These are phyloP conservation scores for Pseudochirops corinnae DNA, from an alignment of 2,797 vertebrate species.

Conservation along the genomic window DNA sequence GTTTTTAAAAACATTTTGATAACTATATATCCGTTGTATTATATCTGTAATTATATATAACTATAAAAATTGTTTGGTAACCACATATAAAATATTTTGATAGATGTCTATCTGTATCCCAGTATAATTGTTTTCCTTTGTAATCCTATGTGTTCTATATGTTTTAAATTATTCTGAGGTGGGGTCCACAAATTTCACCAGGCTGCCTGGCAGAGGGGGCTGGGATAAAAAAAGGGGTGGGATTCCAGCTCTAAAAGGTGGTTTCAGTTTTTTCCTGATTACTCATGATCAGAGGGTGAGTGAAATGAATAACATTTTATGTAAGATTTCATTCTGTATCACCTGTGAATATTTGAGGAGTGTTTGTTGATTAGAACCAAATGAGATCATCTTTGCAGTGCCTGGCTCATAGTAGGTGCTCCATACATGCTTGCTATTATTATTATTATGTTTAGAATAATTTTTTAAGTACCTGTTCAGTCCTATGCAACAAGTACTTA, in stretches of 20 bases:
- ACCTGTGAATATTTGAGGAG: background rate
- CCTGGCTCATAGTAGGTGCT: background rate
- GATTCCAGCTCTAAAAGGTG: background rate
- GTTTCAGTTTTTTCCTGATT: background rate
- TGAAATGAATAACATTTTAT: background rate
- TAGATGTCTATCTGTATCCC: background rate
- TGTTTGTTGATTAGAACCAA: background rate
- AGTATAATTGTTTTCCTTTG: background rate
- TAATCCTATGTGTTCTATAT: background rate
- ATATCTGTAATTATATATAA: no score
- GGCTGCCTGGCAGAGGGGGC: background rate
- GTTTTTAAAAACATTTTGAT: background rate
- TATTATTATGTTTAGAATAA: background rate
- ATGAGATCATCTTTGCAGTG: background rate
- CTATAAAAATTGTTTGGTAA: no score
- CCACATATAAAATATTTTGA: background rate
- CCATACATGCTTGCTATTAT: background rate
- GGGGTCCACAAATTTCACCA: background rate
- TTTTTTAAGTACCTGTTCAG: background rate
- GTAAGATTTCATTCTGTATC: background rate
- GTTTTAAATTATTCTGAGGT: background rate
- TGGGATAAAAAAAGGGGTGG: background rate
- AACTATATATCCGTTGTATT: no score
- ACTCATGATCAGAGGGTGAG: background rate
- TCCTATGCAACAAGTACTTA: background rate